Percentiles rank a stretch among this genome's conserved stretches.
Conservation (phyloP, 2,797 vertebrate species). For the Falco rusticolus region DNA sequence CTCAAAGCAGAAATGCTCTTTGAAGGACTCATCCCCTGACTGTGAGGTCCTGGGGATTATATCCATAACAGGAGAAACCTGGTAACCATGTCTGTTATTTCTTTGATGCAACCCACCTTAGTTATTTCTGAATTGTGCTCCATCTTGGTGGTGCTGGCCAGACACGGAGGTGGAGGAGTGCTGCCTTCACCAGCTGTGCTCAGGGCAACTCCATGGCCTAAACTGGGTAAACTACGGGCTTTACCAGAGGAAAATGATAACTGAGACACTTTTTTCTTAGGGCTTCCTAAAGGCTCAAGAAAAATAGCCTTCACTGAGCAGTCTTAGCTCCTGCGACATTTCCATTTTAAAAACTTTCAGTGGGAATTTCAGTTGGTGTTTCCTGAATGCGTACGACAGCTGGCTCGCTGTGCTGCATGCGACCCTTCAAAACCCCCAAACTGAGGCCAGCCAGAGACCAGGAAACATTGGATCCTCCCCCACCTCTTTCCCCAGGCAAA, state of each 20-base stretch:
- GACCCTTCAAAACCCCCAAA: not conserved
- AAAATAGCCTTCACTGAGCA: not conserved
- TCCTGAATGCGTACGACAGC: not conserved
- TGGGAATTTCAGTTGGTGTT: not conserved
- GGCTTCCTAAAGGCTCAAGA: not conserved
- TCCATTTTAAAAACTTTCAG: not conserved
- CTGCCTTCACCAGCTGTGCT: not conserved
- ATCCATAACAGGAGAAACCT: not conserved
- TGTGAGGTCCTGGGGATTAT: not conserved
- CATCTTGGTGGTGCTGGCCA: not conserved
- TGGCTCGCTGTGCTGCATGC: not conserved
- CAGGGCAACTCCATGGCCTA: not conserved
- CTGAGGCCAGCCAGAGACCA: not conserved
- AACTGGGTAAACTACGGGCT: not conserved
- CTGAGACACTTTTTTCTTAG: not conserved
- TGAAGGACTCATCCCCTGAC: not conserved
- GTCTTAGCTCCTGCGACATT: not conserved
- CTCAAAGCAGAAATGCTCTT: not conserved
- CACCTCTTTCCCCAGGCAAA: not conserved
- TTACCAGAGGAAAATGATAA: not conserved
- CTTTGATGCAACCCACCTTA: not conserved
- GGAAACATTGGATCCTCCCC: not conserved
- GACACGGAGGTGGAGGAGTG: rapidly evolving
- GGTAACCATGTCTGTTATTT: not conserved
- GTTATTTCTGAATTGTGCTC: not conserved